Evolutionary conservation across 2,888 invertebrate genomes (phyloP).

Genomic region (Ernsta delagoae): DNA sequence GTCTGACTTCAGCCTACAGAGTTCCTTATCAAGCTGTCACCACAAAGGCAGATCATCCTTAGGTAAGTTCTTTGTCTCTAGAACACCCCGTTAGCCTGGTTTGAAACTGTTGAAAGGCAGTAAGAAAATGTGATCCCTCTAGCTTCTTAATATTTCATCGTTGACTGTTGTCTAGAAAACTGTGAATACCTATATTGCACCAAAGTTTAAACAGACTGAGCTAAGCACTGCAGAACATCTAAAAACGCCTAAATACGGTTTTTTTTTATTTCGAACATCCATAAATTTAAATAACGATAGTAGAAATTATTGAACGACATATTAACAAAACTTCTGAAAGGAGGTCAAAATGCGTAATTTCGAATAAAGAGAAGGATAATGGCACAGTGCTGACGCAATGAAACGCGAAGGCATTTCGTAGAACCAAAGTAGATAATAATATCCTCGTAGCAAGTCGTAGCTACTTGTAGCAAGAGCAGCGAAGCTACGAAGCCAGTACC

Average conservation of each 20-base stretch:
- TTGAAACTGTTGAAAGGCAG: not conserved
- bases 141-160: no score
- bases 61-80: not conserved
- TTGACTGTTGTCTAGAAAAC: no score
- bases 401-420: constrained; percentile 50
- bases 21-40: constrained; percentile 14
- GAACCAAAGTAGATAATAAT: constrained; percentile 40
- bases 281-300: not conserved
- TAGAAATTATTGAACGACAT: not conserved
- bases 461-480: not conserved
- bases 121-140: no score
- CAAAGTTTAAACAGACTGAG: no score
- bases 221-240: no score
- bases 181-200: no score
- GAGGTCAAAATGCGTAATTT: constrained; percentile 44
- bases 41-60: constrained; percentile 15
- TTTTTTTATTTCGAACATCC: no score
- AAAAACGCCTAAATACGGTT: no score
- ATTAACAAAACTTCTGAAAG: not conserved
- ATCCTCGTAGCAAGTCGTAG: constrained; percentile 11
- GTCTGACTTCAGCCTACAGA: constrained; percentile 44
- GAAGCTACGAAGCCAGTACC: not conserved
- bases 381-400: not conserved
- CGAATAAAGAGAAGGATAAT: constrained; percentile 49
- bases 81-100: not conserved